A percentile compares a stretch with the other conserved stretches of the same genome.
Evolutionary conservation across 2,888 invertebrate species (phyloP).

Genomic region (Holacanthella duospinosa): DNA sequence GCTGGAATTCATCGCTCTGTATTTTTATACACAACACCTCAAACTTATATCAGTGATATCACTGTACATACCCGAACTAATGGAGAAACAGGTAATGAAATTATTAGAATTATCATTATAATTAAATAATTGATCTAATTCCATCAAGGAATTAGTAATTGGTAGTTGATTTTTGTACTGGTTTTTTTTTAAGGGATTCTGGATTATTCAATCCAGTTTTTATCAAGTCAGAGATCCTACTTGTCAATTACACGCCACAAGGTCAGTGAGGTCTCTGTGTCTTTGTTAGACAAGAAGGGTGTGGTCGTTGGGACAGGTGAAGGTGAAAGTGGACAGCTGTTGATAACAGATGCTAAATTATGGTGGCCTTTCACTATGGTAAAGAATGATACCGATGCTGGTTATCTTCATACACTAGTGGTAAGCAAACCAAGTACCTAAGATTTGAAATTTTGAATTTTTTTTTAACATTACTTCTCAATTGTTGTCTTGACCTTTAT

Average conservation of each 20-base stretch:
- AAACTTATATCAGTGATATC: constrained; percentile 71
- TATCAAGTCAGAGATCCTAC: background rate
- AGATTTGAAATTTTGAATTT: background rate
- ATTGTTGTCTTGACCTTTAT: background rate
- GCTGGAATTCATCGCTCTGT: constrained; percentile 94
- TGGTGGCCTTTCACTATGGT: constrained; percentile 67
- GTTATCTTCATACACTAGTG: constrained; percentile 75
- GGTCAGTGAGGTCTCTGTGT: constrained; percentile 5
- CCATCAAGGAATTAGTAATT: no score
- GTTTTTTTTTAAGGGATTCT: constrained; percentile 1
- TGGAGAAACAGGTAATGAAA: background rate
- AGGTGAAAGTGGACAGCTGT: constrained; percentile 50
- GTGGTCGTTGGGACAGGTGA: constrained; percentile 14
- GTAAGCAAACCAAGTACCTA: constrained; percentile 46
- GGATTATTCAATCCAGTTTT: background rate
- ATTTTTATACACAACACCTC: constrained; percentile 78
- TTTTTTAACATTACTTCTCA: no score
- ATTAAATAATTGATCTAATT: no score
- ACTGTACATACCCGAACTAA: constrained; percentile 2
- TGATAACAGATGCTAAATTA: constrained; percentile 59
- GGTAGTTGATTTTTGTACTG: no score
- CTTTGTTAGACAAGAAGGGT: constrained; percentile 25
- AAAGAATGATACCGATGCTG: constrained; percentile 41
- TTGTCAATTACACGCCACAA: background rate
- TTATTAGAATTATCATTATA: background rate